Percentiles rank a stretch among this genome's conserved stretches.
These are phyloP conservation scores for Synanthedon tipuliformis DNA, from an alignment of 2,888 invertebrate genomes.

Conservation along the genomic window DNA sequence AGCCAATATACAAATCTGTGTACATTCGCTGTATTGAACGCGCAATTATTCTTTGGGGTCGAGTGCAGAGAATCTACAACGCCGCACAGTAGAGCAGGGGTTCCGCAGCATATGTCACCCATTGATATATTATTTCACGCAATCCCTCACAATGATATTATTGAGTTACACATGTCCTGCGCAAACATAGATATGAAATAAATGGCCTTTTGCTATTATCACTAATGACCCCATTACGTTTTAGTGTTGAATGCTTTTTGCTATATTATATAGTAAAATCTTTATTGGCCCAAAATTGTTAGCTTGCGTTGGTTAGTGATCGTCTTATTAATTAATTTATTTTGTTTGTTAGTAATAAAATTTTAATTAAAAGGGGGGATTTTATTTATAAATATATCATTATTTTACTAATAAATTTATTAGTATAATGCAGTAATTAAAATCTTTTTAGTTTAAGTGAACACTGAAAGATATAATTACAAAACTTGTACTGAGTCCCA, in stretches of 20 bases:
- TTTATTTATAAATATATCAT: too few species aligned
- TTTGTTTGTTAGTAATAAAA: too few species aligned
- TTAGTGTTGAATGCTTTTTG: background rate
- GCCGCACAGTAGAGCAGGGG: conserved; percentile 12
- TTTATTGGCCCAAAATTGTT: background rate
- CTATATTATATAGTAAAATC: background rate
- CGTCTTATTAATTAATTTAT: background rate
- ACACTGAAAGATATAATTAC: too few species aligned
- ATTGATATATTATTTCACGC: conserved; percentile 51
- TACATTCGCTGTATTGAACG: conserved; percentile 9
- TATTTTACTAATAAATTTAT: too few species aligned
- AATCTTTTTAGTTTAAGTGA: too few species aligned
- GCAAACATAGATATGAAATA: conserved; percentile 60
- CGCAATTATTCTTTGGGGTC: conserved; percentile 5
- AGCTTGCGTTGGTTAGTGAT: background rate
- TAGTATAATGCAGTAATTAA: too few species aligned
- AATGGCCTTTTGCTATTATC: conserved; percentile 43
- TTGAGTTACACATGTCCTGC: conserved; percentile 45
- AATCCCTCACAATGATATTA: conserved; percentile 48
- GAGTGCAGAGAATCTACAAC: conserved; percentile 6
- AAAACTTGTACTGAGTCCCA: too few species aligned
- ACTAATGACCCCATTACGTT: conserved; percentile 42
- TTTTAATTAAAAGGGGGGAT: too few species aligned
- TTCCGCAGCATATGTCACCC: conserved; percentile 37
- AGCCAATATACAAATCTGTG: background rate